A percentile compares a stretch with the other conserved stretches of the same genome.
phyloP scores from a whole-genome alignment of 2,888 invertebrate genomes.

The Dasypolia templi region DNA sequence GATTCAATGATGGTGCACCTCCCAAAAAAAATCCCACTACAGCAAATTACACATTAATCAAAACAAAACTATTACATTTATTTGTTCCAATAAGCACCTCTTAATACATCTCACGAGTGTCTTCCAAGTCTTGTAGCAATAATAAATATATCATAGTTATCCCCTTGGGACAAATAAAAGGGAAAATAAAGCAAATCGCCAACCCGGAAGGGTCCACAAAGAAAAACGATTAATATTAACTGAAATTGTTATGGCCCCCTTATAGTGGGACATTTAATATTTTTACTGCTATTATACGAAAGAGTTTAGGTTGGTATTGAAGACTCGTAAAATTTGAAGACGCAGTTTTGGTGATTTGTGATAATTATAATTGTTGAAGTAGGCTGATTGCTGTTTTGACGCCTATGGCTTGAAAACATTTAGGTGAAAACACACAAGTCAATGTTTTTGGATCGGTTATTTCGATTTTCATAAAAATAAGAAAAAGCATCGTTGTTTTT shows the following conservation, averaged over 20 bases:
- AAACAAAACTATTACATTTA: constrained; percentile 61
- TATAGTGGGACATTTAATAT: constrained; percentile 86
- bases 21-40: constrained; percentile 6
- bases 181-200: constrained; percentile 89
- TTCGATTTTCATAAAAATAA: neutral
- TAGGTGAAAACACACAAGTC: constrained; percentile 26
- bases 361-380: constrained; percentile 62
- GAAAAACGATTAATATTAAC: constrained; percentile 91
- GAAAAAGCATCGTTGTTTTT: neutral
- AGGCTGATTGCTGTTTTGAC: constrained; percentile 44
- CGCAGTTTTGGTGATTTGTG: constrained; percentile 62
- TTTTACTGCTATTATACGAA: constrained; percentile 84
- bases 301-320: constrained; percentile 83
- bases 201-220: constrained; percentile 87
- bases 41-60: constrained; percentile 58
- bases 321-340: constrained; percentile 73
- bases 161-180: constrained; percentile 87
- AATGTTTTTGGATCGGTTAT: neutral
- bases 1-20: neutral
- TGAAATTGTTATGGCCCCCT: constrained; percentile 88
- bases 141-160: constrained; percentile 90
- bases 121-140: constrained; percentile 85
- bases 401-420: constrained; percentile 5
- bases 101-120: constrained; percentile 88
- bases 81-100: constrained; percentile 76